These are phyloP conservation scores for Toxotes lorentzi DNA, from an alignment of 2,797 vertebrate genomes.

Conservation along the genomic window DNA sequence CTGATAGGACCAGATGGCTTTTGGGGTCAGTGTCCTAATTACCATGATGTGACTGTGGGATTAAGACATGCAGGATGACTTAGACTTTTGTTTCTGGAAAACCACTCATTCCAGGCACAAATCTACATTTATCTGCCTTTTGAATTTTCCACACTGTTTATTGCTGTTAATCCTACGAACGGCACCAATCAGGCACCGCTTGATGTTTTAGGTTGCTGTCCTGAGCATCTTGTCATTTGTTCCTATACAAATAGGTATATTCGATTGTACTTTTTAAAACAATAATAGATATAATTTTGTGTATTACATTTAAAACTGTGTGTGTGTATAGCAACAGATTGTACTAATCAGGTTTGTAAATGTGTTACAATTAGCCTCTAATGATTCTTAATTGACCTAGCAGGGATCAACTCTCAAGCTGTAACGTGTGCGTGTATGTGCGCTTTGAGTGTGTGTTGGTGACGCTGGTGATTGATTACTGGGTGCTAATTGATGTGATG, in stretches of 20 bases:
- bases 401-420: constrained; percentile 57
- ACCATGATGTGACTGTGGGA: constrained; percentile 72
- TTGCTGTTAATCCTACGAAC: constrained; percentile 23
- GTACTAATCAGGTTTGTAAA: constrained; percentile 53
- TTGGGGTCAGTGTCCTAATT: constrained; percentile 81
- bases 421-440: constrained; percentile 44
- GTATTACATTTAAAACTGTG: constrained; percentile 8
- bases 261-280: neutral
- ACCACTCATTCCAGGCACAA: constrained; percentile 49
- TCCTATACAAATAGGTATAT: neutral
- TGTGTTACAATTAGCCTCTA: constrained; percentile 58
- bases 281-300: neutral
- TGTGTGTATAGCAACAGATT: constrained; percentile 33
- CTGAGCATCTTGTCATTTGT: neutral
- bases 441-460: constrained; percentile 35
- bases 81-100: constrained; percentile 53
- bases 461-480: constrained; percentile 62
- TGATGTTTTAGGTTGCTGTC: neutral
- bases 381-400: constrained; percentile 66
- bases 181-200: neutral
- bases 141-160: constrained; percentile 8
- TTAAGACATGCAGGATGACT: constrained; percentile 73
- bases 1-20: constrained; percentile 80
- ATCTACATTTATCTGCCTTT: neutral
- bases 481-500: constrained; percentile 49